Evolutionary conservation across 2,113 vertebrate genomes (phyloP), one percentile per base, ranked within the genome.

Genomic region (Macaca nemestrina): DNA sequence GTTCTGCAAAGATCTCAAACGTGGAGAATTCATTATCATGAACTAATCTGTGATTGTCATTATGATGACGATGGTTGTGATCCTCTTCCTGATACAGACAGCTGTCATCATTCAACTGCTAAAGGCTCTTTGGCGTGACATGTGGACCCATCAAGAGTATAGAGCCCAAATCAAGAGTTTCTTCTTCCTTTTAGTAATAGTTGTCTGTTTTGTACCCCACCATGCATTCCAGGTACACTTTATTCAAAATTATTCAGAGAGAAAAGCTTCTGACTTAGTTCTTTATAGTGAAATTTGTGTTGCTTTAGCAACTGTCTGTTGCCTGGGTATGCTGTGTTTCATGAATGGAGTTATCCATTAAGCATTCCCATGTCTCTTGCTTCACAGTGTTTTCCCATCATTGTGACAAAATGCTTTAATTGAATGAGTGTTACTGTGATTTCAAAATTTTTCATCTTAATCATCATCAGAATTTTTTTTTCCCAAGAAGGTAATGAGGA

Each of bases 311-410:
- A 64, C 98, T 13, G 91, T 98, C 95, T 99, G 98, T 97, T 98
- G 98, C 61, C 85, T 98, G 85, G 98, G 98, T 90, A 98, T 98
- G 98, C 68, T 98, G 82, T 98, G 97, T 76, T 98, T 99, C 72
- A 3, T 93, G 93, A 92, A 97, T 67, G 98, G 98, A 64, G 94
- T 98, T 93, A 94, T 96, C 48, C 98, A 96, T 50, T 98, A 95
- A 98, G 48, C 8, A 57, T 18, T 38, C 14, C 32, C 40, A 6
- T 20, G 17, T 50, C 22, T 11, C 55, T 82, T 57, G 18, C 40
- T 91, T 61, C 80, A 30, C 48, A 43, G 76, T 40, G 12, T 52
- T 79, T 79, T 40, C 35, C 10, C 14, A 64, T 1, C 40, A 14
- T 25, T 17, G 5, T 78, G 23, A 78, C 16, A n/a, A 97, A 88